A percentile compares a stretch with the other conserved stretches of the same genome.
Conservation (phyloP, 2,888 invertebrate genomes). For the Drosophila colorata region DNA sequence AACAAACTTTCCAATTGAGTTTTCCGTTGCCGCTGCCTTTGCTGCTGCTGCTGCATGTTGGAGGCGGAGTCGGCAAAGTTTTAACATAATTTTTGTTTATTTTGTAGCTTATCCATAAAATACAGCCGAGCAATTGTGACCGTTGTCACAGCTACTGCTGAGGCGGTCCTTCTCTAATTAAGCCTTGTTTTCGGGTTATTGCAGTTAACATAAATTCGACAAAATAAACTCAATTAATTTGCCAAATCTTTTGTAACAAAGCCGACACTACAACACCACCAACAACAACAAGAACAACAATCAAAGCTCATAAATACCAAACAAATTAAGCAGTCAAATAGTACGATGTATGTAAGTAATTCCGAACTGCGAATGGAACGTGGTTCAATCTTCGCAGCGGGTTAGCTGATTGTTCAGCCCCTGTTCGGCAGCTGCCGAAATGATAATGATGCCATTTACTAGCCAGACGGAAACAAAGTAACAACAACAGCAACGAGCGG, state of each 20-base stretch:
- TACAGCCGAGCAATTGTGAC: slow-evolving; percentile 26
- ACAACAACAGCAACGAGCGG: slow-evolving; percentile 37
- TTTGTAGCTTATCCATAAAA: slow-evolving; percentile 62
- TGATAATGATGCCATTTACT: slow-evolving; percentile 67
- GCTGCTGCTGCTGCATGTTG: slow-evolving; percentile 9
- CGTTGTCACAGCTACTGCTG: slow-evolving; percentile 3
- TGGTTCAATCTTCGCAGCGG: slow-evolving; percentile 22
- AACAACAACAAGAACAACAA: slow-evolving; percentile 32
- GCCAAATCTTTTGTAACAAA: slow-evolving; percentile 39
- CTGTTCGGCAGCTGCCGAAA: slow-evolving; percentile 42
- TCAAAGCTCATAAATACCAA: slow-evolving; percentile 73
- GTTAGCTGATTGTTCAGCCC: slow-evolving; percentile 19
- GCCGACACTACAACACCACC: slow-evolving; percentile 26
- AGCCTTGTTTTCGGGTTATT: slow-evolving; percentile 31
- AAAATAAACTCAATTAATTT: slow-evolving; percentile 40
- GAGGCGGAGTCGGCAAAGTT: slow-evolving; percentile 53
- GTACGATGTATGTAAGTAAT: slow-evolving; percentile 23
- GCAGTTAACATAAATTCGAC: slow-evolving; percentile 54
- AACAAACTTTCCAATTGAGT: slow-evolving; percentile 80
- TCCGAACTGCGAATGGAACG: slow-evolving; percentile 9
- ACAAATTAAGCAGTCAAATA: slow-evolving; percentile 64
- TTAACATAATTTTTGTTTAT: slow-evolving; percentile 71
- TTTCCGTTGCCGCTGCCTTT: slow-evolving; percentile 63
- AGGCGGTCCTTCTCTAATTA: slow-evolving; percentile 45
- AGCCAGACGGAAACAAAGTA: slow-evolving; percentile 48